Evolutionary conservation across 2,888 invertebrate species (phyloP).

Genomic region (Polyommatus iphigenia): DNA sequence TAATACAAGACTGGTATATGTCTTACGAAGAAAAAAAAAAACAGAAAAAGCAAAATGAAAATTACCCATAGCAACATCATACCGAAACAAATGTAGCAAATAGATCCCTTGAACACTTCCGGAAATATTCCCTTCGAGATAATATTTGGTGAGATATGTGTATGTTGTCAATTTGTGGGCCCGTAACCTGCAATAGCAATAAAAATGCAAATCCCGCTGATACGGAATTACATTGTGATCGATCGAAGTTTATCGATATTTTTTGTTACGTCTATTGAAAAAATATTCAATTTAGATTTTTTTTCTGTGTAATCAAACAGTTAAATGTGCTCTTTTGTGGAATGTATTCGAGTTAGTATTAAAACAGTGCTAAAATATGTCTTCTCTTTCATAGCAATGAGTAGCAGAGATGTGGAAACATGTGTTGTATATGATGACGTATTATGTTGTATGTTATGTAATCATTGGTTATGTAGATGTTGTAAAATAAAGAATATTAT

Average conservation of each 20-base stretch:
- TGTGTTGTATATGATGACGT: too few species aligned
- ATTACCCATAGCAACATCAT: background rate
- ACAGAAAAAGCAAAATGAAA: background rate
- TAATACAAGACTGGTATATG: too few species aligned
- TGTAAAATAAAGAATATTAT: too few species aligned
- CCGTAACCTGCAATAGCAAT: conserved; percentile 23
- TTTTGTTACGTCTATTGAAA: background rate
- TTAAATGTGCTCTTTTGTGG: background rate
- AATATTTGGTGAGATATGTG: conserved; percentile 15
- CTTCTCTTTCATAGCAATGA: too few species aligned
- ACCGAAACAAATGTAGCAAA: background rate
- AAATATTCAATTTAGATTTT: background rate
- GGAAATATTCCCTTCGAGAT: conserved; percentile 6
- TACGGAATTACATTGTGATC: conserved; percentile 13
- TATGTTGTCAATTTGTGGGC: background rate
- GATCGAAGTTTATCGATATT: background rate
- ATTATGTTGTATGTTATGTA: too few species aligned
- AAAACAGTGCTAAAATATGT: too few species aligned
- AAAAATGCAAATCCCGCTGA: conserved; percentile 27
- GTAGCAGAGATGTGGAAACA: too few species aligned
- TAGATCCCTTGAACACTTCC: background rate
- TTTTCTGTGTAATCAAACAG: background rate
- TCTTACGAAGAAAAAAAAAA: background rate
- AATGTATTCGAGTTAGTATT: too few species aligned
- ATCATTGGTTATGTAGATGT: too few species aligned